phyloP scores from a whole-genome alignment of 2,797 vertebrate genomes.

The Artibeus lituratus region DNA sequence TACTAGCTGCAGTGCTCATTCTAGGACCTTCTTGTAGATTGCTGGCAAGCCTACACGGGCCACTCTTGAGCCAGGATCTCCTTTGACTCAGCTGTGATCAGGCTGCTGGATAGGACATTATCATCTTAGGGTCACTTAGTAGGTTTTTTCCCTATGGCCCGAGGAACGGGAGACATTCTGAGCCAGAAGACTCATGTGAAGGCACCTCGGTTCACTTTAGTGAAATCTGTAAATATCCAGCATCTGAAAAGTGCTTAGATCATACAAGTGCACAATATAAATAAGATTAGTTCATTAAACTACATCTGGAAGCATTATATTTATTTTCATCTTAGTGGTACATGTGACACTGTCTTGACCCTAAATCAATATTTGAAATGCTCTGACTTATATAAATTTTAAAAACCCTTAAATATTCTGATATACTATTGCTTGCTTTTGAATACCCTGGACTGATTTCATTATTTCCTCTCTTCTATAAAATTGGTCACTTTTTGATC shows the following conservation, averaged over 20 bases:
- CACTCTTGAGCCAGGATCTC: background rate
- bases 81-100: background rate
- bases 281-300: background rate
- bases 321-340: background rate
- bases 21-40: background rate
- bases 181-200: background rate
- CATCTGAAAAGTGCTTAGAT: background rate
- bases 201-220: background rate
- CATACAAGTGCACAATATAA: background rate
- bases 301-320: background rate
- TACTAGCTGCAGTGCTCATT: background rate
- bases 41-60: background rate
- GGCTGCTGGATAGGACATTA: background rate
- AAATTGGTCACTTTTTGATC: background rate
- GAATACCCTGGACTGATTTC: background rate
- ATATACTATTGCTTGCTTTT: background rate
- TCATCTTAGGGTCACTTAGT: background rate
- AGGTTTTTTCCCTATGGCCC: background rate
- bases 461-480: background rate
- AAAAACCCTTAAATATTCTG: background rate
- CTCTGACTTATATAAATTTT: background rate
- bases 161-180: background rate
- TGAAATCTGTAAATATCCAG: background rate
- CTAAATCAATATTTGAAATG: background rate
- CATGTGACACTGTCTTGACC: background rate